Evolutionary conservation across 1,140 invertebrate genomes (phyloP).

Genomic region (Diuraphis noxia): DNA sequence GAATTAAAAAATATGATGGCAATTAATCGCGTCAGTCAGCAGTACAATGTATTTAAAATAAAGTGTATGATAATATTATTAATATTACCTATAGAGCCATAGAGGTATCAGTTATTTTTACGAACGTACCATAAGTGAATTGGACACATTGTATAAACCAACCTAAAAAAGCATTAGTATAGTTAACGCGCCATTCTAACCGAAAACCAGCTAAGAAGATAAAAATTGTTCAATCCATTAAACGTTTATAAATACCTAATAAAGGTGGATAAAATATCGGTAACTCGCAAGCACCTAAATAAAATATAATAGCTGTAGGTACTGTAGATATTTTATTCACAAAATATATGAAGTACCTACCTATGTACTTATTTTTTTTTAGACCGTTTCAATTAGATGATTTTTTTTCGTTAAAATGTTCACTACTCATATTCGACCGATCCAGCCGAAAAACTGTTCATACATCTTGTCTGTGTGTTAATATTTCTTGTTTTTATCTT

Average conservation of each 20-base stretch:
- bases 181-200: not conserved
- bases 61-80: not conserved
- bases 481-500: conserved; percentile 18
- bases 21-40: not conserved
- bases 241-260: not conserved
- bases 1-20: not conserved
- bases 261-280: no score
- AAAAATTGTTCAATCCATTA: not conserved
- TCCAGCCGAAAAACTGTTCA: not conserved
- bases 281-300: not conserved
- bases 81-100: no score
- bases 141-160: not conserved
- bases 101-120: not conserved
- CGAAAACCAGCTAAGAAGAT: not conserved
- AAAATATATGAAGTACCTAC: not conserved
- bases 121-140: not conserved
- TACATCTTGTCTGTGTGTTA: not conserved
- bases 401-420: not conserved
- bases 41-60: not conserved
- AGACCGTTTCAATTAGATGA: not conserved
- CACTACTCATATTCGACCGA: not conserved
- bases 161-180: not conserved
- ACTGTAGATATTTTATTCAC: not conserved
- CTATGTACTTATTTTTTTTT: not conserved
- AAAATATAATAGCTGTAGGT: not conserved